A percentile compares a stretch with the other conserved stretches of the same genome.
Evolutionary conservation across 37 sponge, comb jelly and placozoan genomes (phyloP).

Genomic region (Mnemiopsis leidyi): DNA sequence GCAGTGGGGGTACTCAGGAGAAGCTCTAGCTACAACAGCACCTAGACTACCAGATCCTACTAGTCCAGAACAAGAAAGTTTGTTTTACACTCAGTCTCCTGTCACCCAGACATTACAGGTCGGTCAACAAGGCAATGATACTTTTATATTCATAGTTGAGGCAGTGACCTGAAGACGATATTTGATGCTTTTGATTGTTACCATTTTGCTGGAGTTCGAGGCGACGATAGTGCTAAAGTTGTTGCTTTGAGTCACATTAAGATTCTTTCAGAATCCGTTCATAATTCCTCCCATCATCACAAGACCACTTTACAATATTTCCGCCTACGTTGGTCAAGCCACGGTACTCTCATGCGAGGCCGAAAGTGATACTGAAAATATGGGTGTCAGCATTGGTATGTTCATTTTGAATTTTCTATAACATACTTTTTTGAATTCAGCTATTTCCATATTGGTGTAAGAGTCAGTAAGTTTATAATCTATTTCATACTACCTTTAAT

Average conservation of each 20-base stretch:
- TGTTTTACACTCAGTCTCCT: neutral
- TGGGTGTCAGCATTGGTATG: slow-evolving; percentile 16
- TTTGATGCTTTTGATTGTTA: too few relatives aligned
- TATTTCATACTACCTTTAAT: too few relatives aligned
- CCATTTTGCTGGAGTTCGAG: too few relatives aligned
- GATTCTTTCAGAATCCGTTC: neutral
- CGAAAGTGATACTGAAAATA: neutral
- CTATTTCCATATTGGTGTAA: too few relatives aligned
- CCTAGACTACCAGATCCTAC: neutral
- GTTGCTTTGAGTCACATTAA: too few relatives aligned
- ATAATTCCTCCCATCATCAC: neutral
- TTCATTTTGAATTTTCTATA: too few relatives aligned
- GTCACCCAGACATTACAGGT: neutral
- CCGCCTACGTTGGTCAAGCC: neutral
- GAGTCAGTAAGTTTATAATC: too few relatives aligned
- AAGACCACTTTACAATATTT: slow-evolving; percentile 15
- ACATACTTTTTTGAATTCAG: too few relatives aligned
- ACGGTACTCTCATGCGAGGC: slow-evolving; percentile 17
- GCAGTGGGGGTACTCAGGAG: slow-evolving; percentile 10
- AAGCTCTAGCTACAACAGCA: neutral
- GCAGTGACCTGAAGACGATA: too few relatives aligned
- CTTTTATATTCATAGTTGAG: too few relatives aligned
- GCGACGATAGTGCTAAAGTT: too few relatives aligned
- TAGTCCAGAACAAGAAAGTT: neutral
- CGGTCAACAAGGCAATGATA: too few relatives aligned